A percentile compares a stretch with the other conserved stretches of the same genome.
Evolutionary conservation across 2,113 vertebrate genomes (phyloP).

Genomic region (Sylvia atricapilla): DNA sequence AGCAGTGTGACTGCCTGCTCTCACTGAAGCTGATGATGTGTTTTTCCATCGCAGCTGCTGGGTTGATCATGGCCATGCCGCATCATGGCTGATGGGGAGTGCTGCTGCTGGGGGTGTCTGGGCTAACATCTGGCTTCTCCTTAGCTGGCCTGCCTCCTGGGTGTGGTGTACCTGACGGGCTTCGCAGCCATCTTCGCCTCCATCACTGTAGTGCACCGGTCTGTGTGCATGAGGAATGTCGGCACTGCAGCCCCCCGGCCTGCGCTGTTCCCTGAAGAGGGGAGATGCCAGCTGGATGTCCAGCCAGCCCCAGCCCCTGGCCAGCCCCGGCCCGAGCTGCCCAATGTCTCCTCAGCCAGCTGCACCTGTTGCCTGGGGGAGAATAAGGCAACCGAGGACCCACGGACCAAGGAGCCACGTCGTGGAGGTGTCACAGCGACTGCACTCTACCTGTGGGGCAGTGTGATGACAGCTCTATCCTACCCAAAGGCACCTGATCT

Average conservation of each 20-base stretch:
- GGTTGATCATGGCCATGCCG: rapidly evolving
- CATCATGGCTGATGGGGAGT: rapidly evolving
- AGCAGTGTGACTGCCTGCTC: neutral
- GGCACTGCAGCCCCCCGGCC: neutral
- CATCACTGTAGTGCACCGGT: conserved; percentile 79
- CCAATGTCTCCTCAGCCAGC: conserved; percentile 15
- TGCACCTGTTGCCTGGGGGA: conserved; percentile 27
- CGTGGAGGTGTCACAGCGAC: conserved; percentile 42
- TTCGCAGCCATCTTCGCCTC: conserved; percentile 84
- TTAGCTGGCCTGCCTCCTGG: conserved; percentile 91
- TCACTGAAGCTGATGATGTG: rapidly evolving
- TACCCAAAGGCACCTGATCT: conserved; percentile 49
- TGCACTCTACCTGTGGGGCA: conserved; percentile 82
- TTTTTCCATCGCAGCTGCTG: rapidly evolving
- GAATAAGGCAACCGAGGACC: conserved; percentile 5
- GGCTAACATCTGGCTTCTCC: neutral
- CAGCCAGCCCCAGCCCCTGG: neutral
- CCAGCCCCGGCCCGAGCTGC: neutral
- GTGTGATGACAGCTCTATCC: conserved; percentile 78
- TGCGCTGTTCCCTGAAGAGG: neutral
- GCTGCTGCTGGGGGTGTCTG: neutral
- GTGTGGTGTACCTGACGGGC: conserved; percentile 88
- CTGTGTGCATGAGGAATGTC: conserved; percentile 62
- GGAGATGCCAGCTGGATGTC: conserved; percentile 12
- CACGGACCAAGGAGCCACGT: neutral